Base-by-base conservation (phyloP, 2,113 vertebrate species). In the Tachysurus fulvidraco region DNA sequence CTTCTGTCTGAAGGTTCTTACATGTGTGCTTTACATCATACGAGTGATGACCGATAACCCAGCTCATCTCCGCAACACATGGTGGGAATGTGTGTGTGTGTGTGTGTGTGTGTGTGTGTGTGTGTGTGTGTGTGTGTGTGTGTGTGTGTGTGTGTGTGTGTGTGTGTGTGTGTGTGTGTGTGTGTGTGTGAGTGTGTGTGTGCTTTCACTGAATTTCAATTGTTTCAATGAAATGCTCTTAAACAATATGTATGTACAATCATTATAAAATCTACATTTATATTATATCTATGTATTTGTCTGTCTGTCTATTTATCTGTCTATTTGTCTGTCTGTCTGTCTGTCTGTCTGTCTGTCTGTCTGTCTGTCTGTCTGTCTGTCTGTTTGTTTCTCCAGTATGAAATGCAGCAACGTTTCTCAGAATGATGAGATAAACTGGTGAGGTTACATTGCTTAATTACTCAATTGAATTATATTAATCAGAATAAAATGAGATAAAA, bases 371-470 rank as follows among this genome's bases (percentile, higher is more conserved):
- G 0, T 69, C 36, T 41, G 4, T 71, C 60, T 23, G 3, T 71
- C 30, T 71, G 11, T 71, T 4, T 55, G 21, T 4, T 46, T n/a
- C 7, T 88, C 57, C 90, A 95, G 94, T 44, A 79, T 93, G 11
- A 92, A 95, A 90, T 94, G 94, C 73, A 95, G 91, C 19, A 91
- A 91, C 80, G 92, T 94, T 5, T 81, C 90, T 79, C 92, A 93
- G 85, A 92, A 92, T 91, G 92, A 92, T 86, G 94, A 93, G 69
- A 95, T 95, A 83, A 94, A 94, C 93, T 95, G 94, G 94, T 95
- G 84, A 94, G 94, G 65, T 84, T 52, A n/a, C 28, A 65, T 71
- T 69, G 36, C 88, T 83, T 62, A 52, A 76, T 64, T 50, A 52
- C 67, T 50, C 11, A 54, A 19, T 21, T 69, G 36, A 86, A 30